These are phyloP conservation scores for Osedax frankpressi DNA, from an alignment of 2,888 invertebrate genomes.

Conservation along the genomic window DNA sequence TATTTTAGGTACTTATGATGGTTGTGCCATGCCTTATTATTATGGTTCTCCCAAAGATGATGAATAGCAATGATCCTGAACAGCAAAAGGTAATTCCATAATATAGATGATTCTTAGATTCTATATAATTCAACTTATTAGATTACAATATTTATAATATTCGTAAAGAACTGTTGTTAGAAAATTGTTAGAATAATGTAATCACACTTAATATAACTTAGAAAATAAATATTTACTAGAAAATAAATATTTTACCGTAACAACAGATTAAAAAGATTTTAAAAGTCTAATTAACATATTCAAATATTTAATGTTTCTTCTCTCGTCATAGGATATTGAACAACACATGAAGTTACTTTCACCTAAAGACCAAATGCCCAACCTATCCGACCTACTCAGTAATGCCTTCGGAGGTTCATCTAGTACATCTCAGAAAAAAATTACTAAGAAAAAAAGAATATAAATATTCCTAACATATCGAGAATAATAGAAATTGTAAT, in stretches of 20 bases:
- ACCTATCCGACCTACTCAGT: conserved; percentile 87
- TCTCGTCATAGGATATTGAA: conserved; percentile 59
- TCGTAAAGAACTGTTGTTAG: no score
- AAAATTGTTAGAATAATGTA: no score
- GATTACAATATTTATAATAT: no score
- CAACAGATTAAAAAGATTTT: neutral
- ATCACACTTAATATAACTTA: no score
- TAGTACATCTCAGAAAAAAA: neutral
- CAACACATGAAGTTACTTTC: conserved; percentile 55
- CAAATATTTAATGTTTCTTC: conserved; percentile 13
- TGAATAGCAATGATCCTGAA: conserved; percentile 79
- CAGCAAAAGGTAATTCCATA: conserved; percentile 85
- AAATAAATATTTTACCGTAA: neutral
- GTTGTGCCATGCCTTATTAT: conserved; percentile 75
- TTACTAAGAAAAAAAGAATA: neutral
- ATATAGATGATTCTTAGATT: no score
- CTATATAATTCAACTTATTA: no score
- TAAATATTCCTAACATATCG: no score
- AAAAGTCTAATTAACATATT: no score
- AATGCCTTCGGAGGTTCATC: conserved; percentile 64
- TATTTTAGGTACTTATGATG: conserved; percentile 75
- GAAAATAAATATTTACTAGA: no score
- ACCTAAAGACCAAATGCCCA: conserved; percentile 67
- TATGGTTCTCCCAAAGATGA: conserved; percentile 83
- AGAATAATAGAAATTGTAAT: no score